These are phyloP conservation scores for Tenebrio molitor DNA, from an alignment of 1,140 invertebrate genomes.

Conservation along the genomic window DNA sequence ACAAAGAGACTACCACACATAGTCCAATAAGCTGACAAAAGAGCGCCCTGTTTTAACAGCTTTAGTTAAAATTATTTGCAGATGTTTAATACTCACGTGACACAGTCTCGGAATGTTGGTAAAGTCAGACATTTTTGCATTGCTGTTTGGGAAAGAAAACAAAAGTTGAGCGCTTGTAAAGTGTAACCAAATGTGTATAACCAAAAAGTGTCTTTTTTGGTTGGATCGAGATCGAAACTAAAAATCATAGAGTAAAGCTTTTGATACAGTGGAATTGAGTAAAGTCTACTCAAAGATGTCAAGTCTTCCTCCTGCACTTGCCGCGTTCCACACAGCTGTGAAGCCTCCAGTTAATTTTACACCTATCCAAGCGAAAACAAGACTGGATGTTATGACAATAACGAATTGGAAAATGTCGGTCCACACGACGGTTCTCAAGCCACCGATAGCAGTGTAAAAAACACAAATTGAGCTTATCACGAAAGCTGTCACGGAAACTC, in stretches of 20 bases:
- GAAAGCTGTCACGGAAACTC: background rate
- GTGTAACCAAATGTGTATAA: slow-evolving; percentile 74
- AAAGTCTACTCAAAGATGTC: background rate
- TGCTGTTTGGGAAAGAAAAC: too few species aligned
- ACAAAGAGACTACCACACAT: too few species aligned
- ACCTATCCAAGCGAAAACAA: background rate
- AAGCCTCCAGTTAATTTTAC: background rate
- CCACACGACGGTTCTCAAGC: background rate
- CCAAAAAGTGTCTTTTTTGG: too few species aligned
- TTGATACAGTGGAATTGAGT: background rate
- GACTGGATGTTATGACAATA: background rate
- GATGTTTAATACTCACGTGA: too few species aligned
- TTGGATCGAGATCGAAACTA: slow-evolving; percentile 56
- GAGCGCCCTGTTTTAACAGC: too few species aligned
- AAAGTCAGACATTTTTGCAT: too few species aligned
- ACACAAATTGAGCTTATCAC: background rate
- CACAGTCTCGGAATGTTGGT: too few species aligned
- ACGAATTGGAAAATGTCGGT: background rate
- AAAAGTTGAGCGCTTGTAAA: too few species aligned
- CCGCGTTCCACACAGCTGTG: background rate
- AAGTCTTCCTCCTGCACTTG: background rate
- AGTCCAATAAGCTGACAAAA: too few species aligned
- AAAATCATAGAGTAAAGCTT: background rate
- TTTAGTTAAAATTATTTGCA: too few species aligned
- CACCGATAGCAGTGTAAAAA: background rate